phyloP scores from a whole-genome alignment of 2,888 invertebrate species.

The Holacanthella duospinosa region DNA sequence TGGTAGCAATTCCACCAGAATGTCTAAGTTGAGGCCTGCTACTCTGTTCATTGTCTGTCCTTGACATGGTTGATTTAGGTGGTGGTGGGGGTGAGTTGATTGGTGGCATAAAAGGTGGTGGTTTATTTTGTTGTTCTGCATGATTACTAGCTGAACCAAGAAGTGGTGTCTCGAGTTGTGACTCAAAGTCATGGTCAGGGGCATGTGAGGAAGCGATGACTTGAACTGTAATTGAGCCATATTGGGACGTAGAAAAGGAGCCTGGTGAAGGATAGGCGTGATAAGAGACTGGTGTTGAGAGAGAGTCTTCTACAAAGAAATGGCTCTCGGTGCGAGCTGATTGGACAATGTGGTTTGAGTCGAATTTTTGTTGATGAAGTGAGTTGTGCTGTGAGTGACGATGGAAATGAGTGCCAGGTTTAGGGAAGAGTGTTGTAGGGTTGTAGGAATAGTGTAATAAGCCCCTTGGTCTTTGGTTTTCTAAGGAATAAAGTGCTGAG shows the following conservation, averaged over 20 bases:
- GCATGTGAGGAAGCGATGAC: constrained; percentile 52
- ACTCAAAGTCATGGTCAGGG: constrained; percentile 48
- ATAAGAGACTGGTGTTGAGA: constrained; percentile 41
- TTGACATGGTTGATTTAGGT: neutral
- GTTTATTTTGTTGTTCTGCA: constrained; percentile 16
- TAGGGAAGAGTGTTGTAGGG: constrained; percentile 52
- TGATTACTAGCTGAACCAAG: constrained; percentile 42
- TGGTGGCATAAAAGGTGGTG: constrained; percentile 28
- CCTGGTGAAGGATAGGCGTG: constrained; percentile 37
- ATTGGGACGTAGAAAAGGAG: constrained; percentile 39
- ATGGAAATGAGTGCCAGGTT: constrained; percentile 40
- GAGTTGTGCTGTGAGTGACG: constrained; percentile 20
- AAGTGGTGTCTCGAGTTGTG: constrained; percentile 52
- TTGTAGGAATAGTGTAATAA: constrained; percentile 49
- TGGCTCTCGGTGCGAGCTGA: constrained; percentile 41
- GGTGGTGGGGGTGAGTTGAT: constrained; percentile 19
- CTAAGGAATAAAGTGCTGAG: constrained; percentile 47
- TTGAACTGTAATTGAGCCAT: constrained; percentile 50
- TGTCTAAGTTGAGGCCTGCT: neutral
- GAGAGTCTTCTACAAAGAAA: constrained; percentile 44
- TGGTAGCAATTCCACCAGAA: constrained; percentile 30
- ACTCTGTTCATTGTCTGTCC: neutral
- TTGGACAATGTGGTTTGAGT: constrained; percentile 23
- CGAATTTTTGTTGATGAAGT: constrained; percentile 14
- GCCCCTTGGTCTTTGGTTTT: constrained; percentile 40